Conservation (phyloP, 2,797 vertebrate genomes). For the Buphagus erythrorhynchus region DNA sequence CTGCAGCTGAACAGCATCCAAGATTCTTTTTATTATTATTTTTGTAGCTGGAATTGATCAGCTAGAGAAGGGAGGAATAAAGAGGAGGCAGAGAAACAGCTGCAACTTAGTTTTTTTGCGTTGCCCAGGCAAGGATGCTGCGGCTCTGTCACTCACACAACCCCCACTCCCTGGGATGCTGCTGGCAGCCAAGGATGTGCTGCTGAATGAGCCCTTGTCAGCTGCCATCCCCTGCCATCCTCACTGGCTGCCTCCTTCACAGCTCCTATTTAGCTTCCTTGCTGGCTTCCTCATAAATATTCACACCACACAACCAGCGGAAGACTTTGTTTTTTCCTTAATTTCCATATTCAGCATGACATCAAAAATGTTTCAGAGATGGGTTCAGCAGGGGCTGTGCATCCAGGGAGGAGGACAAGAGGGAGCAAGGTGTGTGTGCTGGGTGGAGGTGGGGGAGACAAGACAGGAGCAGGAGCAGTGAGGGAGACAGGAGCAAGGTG, state of each 20-base stretch:
- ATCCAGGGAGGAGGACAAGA: background rate
- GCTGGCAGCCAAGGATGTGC: conserved; percentile 27
- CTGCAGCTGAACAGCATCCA: conserved; percentile 47
- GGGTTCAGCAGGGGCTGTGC: conserved; percentile 20
- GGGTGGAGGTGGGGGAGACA: background rate
- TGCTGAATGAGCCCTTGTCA: conserved; percentile 56
- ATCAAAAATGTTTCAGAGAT: conserved; percentile 52
- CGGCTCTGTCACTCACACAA: background rate
- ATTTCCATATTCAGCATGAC: conserved; percentile 71
- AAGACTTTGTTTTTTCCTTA: conserved; percentile 61
- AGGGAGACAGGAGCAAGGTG: background rate
- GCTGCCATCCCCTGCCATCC: conserved; percentile 59
- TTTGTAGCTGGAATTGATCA: conserved; percentile 36
- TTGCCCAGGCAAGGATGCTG: conserved; percentile 19
- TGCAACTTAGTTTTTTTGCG: background rate
- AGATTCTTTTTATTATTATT: background rate
- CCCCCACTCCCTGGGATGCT: conserved; percentile 9
- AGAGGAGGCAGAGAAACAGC: conserved; percentile 7
- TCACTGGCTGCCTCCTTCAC: conserved; percentile 13
- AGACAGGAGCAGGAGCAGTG: background rate
- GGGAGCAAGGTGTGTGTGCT: background rate
- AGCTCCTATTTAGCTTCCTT: conserved; percentile 29
- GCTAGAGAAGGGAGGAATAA: background rate
- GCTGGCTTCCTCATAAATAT: conserved; percentile 68
- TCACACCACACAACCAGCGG: conserved; percentile 61